Evolutionary conservation across 2,888 invertebrate genomes (phyloP).

Genomic region (Psylliodes chrysocephalus): DNA sequence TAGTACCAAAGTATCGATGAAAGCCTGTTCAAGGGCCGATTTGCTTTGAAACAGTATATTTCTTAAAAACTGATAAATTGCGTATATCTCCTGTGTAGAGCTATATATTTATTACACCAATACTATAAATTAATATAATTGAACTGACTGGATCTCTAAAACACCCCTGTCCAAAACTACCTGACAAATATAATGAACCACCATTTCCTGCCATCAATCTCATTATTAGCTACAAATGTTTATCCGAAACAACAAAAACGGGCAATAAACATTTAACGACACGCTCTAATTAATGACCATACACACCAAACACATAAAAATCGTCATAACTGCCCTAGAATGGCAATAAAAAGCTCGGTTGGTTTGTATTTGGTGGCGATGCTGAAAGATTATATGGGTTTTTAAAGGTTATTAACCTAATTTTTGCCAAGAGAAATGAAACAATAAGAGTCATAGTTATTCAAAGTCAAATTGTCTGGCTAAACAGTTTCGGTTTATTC

Average conservation of each 20-base stretch:
- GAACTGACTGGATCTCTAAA: no score
- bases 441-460: no score
- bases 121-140: no score
- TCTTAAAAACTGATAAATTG: no score
- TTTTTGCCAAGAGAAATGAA: neutral
- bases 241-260: constrained; percentile 27
- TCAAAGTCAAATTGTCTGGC: no score
- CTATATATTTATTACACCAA: no score
- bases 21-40: no score
- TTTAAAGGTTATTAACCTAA: constrained; percentile 10
- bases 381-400: constrained; percentile 1
- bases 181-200: neutral
- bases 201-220: constrained; percentile 12
- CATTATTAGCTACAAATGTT: constrained; percentile 20
- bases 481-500: no score
- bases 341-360: constrained; percentile 20
- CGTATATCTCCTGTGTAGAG: no score
- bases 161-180: constrained; percentile 7
- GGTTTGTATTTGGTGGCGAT: constrained; percentile 11
- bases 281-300: constrained; percentile 33
- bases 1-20: no score
- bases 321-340: constrained; percentile 31
- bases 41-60: no score
- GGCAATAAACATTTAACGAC: constrained; percentile 31
- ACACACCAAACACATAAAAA: constrained; percentile 38